Evolutionary conservation across 2,888 invertebrate genomes (phyloP), one percentile per base, ranked within the genome.

Genomic region (Theretra japonica): DNA sequence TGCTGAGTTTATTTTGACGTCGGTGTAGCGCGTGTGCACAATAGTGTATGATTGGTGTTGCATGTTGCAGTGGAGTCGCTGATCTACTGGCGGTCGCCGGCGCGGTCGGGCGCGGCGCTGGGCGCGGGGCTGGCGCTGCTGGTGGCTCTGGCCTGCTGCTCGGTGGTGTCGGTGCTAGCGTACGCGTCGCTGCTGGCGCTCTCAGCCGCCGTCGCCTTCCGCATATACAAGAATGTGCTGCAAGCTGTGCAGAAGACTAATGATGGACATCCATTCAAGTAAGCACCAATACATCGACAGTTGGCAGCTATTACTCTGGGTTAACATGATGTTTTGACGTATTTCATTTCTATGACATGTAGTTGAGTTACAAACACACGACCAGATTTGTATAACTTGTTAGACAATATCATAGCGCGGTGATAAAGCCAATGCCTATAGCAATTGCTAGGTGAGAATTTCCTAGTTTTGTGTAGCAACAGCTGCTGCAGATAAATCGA

Each of bases 181-280:
- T 99, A 99, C 95, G 95, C 97, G 77, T 97, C 98, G 81, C 96
- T 99, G 86, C 95, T 97, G 83, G 95, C 96, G 83, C 96, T 99
- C 81, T 95, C 96, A 76, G 98, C 96, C 85, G 98, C 99, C 84
- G 96, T 99, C 90, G 96, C 97, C 91, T 99, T 98, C 97, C 97
- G 99, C 89, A 96, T 99, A 90, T 99, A 99, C 96, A 98, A 98
- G 96, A 98, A 97, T 91, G 97, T 99, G 86, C 96, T 99, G 90
- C 98, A 98, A 89, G 98, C 98, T 79, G 97, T 99, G 81, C 99
- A 99, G 95, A 99, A 99, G 95, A 98, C 98, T 83, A 97, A 96
- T 80, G 99, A 99, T 88, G 99, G 98, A 87, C 99, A 99, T 94
- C 99, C 99, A 74, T 99, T 99, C 97, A 98, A 99, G 98, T 99